phyloP scores from a whole-genome alignment of 2,797 vertebrate genomes.

The Sus cebifrons region DNA sequence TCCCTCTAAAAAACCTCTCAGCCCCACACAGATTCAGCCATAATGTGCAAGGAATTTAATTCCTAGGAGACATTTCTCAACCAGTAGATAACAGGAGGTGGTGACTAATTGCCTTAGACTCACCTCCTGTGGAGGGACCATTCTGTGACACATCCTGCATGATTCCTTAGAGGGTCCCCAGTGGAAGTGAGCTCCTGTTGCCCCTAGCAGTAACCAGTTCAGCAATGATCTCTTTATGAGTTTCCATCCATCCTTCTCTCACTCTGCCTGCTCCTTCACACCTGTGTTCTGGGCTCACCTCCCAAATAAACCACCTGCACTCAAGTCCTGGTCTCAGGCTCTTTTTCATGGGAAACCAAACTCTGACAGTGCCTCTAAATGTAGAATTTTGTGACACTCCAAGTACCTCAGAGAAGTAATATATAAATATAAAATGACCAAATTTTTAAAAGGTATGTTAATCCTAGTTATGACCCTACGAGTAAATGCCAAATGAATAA shows the following conservation, averaged over 20 bases:
- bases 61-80: neutral
- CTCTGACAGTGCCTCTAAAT: neutral
- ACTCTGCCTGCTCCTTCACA: neutral
- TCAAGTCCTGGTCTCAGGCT: neutral
- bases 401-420: neutral
- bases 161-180: neutral
- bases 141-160: neutral
- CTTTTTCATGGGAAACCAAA: conserved; percentile 6
- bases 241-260: neutral
- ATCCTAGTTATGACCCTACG: neutral
- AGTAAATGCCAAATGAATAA: conserved; percentile 8
- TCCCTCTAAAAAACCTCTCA: neutral
- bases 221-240: neutral
- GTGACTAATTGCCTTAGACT: neutral
- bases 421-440: neutral
- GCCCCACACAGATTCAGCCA: neutral
- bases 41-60: neutral
- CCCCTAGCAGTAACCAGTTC: neutral
- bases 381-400: neutral
- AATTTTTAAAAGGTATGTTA: neutral
- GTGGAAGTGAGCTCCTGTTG: neutral
- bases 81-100: neutral
- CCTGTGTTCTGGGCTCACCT: neutral
- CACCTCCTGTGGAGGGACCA: neutral
- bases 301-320: neutral